Conservation (phyloP, 2,797 vertebrate species). For the Xiphorhynchus erythropygius region DNA sequence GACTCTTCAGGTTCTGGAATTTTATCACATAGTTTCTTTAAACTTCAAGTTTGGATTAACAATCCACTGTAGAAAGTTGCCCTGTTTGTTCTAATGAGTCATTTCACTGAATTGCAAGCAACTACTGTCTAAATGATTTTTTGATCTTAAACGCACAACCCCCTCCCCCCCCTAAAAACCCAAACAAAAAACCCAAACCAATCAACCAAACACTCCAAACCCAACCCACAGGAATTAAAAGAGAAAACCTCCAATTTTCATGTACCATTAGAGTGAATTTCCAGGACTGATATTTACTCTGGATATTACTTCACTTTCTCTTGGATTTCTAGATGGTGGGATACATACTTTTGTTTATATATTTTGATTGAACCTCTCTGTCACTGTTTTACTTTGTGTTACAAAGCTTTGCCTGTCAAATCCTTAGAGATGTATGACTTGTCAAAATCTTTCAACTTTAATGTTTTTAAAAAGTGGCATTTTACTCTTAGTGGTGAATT, state of each 20-base stretch:
- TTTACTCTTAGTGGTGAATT: constrained; percentile 11
- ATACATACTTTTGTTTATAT: neutral
- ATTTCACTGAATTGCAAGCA: neutral
- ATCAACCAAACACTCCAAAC: neutral
- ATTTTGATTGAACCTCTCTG: constrained; percentile 22
- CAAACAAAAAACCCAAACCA: neutral
- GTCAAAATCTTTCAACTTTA: constrained; percentile 52
- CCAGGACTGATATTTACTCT: neutral
- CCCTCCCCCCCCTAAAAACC: accelerated
- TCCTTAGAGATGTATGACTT: constrained; percentile 1
- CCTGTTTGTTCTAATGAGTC: neutral
- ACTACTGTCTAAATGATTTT: neutral
- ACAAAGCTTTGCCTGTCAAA: constrained; percentile 22
- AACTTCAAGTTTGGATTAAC: neutral
- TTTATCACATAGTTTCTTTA: neutral
- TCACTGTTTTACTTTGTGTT: constrained; percentile 15
- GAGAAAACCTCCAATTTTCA: neutral
- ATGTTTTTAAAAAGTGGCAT: neutral
- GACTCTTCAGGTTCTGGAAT: neutral
- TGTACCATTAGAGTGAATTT: neutral
- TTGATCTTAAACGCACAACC: neutral
- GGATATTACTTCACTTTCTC: neutral
- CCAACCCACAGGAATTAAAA: neutral
- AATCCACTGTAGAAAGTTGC: neutral
- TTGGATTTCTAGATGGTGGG: neutral